Percentiles rank a stretch among this genome's conserved stretches.
These are phyloP conservation scores for Castor canadensis DNA, from an alignment of 2,113 vertebrate species.

Conservation along the genomic window DNA sequence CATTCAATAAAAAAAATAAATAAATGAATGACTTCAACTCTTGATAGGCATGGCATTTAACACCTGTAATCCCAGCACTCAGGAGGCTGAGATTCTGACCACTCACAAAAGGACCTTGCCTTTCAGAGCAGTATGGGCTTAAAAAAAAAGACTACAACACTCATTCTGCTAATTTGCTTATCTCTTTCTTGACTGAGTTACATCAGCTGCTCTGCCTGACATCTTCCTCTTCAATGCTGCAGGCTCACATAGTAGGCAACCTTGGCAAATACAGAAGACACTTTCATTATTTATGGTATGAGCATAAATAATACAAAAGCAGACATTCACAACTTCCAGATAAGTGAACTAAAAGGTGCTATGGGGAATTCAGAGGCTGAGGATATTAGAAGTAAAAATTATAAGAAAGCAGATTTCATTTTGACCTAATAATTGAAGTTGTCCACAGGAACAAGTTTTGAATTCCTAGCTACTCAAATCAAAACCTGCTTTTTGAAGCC, in stretches of 20 bases:
- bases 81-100: not conserved
- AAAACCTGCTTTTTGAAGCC: not conserved
- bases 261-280: not conserved
- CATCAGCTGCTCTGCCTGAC: not conserved
- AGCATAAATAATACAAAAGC: not conserved
- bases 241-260: not conserved
- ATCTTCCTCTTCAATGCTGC: not conserved
- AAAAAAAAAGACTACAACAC: too few species aligned
- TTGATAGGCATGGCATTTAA: not conserved
- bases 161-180: not conserved
- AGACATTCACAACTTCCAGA: not conserved
- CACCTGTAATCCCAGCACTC: not conserved
- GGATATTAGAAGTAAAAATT: conserved; percentile 26
- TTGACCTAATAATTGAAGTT: not conserved
- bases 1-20: not conserved
- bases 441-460: not conserved
- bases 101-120: not conserved
- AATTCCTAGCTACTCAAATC: not conserved
- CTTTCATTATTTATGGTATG: not conserved
- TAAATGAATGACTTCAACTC: not conserved
- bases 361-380: not conserved
- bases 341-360: not conserved
- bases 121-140: too few species aligned
- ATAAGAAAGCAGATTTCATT: not conserved
- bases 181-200: not conserved